These are phyloP conservation scores for Pantherophis guttatus DNA, from an alignment of 2,113 vertebrate genomes.

Conservation along the genomic window DNA sequence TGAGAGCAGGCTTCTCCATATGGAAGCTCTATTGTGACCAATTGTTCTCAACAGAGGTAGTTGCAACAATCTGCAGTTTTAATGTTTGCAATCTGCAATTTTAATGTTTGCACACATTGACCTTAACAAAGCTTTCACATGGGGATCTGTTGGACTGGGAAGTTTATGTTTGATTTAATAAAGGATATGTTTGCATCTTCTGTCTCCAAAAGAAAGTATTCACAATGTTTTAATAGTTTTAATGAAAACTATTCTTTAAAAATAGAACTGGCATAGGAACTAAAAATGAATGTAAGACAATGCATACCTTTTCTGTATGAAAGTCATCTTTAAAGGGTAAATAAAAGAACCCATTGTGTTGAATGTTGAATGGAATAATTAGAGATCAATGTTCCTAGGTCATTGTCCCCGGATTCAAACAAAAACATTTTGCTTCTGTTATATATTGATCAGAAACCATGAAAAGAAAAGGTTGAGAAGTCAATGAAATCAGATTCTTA, in stretches of 20 bases:
- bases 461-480: neutral
- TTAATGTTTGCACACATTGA: neutral
- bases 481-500: neutral
- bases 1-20: neutral
- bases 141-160: neutral
- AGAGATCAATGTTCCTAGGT: neutral
- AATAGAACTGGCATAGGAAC: neutral
- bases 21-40: neutral
- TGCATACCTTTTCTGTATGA: neutral
- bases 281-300: neutral
- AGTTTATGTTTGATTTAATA: neutral
- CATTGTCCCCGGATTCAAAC: neutral
- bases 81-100: neutral
- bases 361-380: conserved; percentile 2
- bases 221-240: neutral
- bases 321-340: conserved; percentile 6
- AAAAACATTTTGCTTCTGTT: neutral
- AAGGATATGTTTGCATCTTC: neutral
- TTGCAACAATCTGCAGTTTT: neutral
- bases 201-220: neutral
- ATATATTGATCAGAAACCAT: neutral
- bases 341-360: neutral
- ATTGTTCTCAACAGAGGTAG: neutral
- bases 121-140: neutral
- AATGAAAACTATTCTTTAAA: neutral